Evolutionary conservation across 2,113 vertebrate genomes (phyloP), one percentile per base, ranked within the genome.

Genomic region (Colius striatus): DNA sequence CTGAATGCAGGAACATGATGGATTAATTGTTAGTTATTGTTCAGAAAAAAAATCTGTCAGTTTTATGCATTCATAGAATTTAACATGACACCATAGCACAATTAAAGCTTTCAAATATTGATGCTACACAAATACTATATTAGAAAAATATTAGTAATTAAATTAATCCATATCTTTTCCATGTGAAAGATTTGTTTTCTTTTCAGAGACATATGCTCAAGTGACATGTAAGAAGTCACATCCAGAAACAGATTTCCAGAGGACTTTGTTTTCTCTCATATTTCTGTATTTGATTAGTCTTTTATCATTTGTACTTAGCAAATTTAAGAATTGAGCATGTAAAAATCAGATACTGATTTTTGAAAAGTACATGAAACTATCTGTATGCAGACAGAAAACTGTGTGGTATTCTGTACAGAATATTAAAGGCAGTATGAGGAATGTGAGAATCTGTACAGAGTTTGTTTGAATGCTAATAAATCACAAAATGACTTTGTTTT

Each of bases 401-500:
- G 17, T 60, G 60, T 21, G 6, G 43, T 60, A 10, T 41, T 94
- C 74, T 67, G 62, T 87, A 47, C 9, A 70, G 95, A 96, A 94
- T 96, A 92, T 90, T 93, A 95, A 97, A 72, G 83, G 26, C 16
- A 53, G 36, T 54, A 36, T 0, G 12, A 92, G 63, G 58, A 90
- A 84, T 78, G 68, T 85, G 85, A 95, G 66, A 79, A 92, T 91
- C 91, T 67, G 7, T 75, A 73, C 63, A 68, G 87, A 81, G 92
- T 97, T 97, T 97, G 63, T 89, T 75, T 91, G 94, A 97, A 96
- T 98, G 87, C 57, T 92, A 91, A 97, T 97, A 96, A 84, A 96
- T 97, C 66, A 76, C 30, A 29, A 78, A 96, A 96, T 95, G 71
- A 38, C 85, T 95, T 80, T 82, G 76, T 70, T 94, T 96, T 50